Percentiles rank a stretch among this genome's conserved stretches.
Evolutionary conservation across 2,113 vertebrate species (phyloP).

Genomic region (Silurus asotus): DNA sequence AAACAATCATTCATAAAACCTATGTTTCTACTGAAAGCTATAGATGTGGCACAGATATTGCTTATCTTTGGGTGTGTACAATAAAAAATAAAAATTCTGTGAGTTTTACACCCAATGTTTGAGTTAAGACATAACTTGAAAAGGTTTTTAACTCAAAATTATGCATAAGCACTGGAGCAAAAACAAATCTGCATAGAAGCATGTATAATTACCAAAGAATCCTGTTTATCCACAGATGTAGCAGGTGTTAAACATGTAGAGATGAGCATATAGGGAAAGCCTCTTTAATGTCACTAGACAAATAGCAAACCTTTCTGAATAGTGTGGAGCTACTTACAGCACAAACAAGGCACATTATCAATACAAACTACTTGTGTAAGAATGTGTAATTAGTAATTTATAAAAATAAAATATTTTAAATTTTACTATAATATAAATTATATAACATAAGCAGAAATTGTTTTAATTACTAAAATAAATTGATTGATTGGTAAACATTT

Average conservation of each 20-base stretch:
- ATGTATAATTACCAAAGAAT: constrained; percentile 39
- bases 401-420: not conserved
- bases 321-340: constrained; percentile 65
- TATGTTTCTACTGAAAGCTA: not conserved
- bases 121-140: not conserved
- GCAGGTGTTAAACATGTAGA: constrained; percentile 68
- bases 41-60: not conserved
- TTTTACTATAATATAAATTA: not conserved
- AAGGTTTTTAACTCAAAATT: not conserved
- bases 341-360: constrained; percentile 24
- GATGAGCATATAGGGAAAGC: constrained; percentile 59
- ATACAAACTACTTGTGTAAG: constrained; percentile 41
- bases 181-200: constrained; percentile 21
- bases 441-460: not conserved
- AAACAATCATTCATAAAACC: not conserved
- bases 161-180: not conserved
- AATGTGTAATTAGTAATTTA: constrained; percentile 25
- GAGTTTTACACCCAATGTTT: not conserved
- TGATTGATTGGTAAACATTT: not conserved
- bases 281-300: constrained; percentile 9
- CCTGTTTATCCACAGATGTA: constrained; percentile 40
- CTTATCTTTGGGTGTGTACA: not conserved
- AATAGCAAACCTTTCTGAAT: constrained; percentile 43
- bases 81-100: not conserved
- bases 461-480: not conserved